Percentiles rank a stretch among this genome's conserved stretches.
These are phyloP conservation scores for Peromyscus attwateri DNA, from an alignment of 2,797 vertebrate genomes.

Conservation along the genomic window DNA sequence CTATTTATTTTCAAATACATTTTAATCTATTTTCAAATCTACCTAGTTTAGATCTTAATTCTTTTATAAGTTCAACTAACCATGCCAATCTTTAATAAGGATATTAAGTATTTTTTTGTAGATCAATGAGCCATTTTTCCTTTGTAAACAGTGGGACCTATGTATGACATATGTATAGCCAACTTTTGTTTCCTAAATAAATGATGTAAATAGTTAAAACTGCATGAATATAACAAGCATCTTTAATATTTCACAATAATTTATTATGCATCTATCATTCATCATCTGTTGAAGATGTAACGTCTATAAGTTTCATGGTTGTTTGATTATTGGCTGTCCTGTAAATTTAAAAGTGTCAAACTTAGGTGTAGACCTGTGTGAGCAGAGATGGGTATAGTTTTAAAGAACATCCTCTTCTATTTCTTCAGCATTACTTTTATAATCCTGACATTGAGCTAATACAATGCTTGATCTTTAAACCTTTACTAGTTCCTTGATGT, in stretches of 20 bases:
- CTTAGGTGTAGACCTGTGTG: background rate
- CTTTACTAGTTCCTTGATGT: background rate
- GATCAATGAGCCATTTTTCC: background rate
- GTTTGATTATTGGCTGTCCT: background rate
- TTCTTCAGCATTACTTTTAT: background rate
- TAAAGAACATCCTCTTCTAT: background rate
- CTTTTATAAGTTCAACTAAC: no score
- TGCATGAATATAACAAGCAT: background rate
- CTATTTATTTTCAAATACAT: background rate
- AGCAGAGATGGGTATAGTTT: background rate
- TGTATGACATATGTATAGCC: background rate
- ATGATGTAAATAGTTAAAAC: background rate
- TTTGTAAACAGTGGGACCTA: background rate
- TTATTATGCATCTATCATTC: background rate
- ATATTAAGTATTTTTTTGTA: background rate
- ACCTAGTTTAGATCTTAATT: background rate
- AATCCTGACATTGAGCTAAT: background rate
- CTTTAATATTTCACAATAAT: background rate
- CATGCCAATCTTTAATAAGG: background rate
- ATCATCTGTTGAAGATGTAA: background rate
- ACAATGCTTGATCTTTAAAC: background rate
- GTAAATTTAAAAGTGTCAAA: background rate
- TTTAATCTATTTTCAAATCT: background rate
- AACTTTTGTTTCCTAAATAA: background rate
- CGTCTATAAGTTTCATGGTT: background rate